These are phyloP conservation scores for Oriolus oriolus DNA, from an alignment of 2,113 vertebrate genomes.

Conservation along the genomic window DNA sequence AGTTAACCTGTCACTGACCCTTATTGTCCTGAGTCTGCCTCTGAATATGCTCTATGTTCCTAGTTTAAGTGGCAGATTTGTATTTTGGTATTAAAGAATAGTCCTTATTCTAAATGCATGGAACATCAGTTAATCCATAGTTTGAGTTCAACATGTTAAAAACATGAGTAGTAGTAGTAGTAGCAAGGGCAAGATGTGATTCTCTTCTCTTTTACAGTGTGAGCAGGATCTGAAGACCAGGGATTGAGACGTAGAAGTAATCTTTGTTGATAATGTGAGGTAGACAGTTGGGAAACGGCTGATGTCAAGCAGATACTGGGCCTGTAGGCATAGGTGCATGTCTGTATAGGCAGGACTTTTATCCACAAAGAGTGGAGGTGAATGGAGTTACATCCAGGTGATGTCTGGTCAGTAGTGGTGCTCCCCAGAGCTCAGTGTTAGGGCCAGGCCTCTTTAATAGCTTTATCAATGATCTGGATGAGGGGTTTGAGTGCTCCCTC, in stretches of 20 bases:
- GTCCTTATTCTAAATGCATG: neutral
- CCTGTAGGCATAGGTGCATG: neutral
- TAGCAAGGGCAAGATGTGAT: neutral
- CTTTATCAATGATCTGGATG: neutral
- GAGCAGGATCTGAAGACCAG: neutral
- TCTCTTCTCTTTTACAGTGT: neutral
- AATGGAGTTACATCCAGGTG: neutral
- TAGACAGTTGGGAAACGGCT: neutral
- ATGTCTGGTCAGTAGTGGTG: neutral
- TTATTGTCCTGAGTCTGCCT: neutral
- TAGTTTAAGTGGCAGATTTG: neutral
- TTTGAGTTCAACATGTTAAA: neutral
- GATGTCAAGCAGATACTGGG: neutral
- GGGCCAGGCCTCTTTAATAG: neutral
- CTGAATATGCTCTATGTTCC: neutral
- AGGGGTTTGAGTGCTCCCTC: rapidly evolving
- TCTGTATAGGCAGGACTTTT: neutral
- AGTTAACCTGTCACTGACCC: neutral
- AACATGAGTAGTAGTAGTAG: neutral
- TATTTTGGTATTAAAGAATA: neutral
- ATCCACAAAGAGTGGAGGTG: neutral
- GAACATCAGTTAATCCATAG: neutral
- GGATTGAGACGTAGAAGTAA: neutral
- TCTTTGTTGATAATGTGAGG: neutral
- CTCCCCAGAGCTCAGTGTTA: neutral